Percentiles rank a stretch among this genome's conserved stretches.
Conservation (phyloP, 2,888 invertebrate genomes). For the Coronaproctus castanopsis region DNA sequence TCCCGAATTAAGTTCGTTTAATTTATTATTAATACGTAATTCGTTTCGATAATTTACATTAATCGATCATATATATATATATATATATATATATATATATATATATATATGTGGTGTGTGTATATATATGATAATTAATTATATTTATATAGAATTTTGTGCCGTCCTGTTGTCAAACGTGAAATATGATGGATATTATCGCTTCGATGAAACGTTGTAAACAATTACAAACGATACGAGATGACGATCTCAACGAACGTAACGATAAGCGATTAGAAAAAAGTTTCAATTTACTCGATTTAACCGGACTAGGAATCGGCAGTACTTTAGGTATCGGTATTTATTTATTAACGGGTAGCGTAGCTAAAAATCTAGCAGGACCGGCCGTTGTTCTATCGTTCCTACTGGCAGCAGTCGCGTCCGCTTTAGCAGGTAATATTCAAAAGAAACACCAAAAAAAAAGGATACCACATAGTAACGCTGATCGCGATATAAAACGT, state of each 20-base stretch:
- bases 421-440: conserved; percentile 32
- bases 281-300: conserved; percentile 27
- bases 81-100: no score
- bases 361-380: conserved; percentile 31
- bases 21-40: no score
- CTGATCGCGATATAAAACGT: no score
- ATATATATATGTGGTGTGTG: background rate
- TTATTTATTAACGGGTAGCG: conserved; percentile 34
- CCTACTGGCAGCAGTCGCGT: conserved; percentile 34
- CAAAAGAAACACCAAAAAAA: no score
- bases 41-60: no score
- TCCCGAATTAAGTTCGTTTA: no score
- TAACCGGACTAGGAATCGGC: conserved; percentile 30
- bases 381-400: conserved; percentile 37
- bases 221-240: background rate
- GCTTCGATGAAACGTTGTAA: conserved; percentile 3
- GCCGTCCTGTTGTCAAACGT: background rate
- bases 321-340: conserved; percentile 36
- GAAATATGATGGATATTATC: background rate
- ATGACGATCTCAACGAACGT: background rate
- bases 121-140: no score
- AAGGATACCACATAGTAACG: no score
- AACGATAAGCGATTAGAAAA: background rate
- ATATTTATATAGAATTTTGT: no score
- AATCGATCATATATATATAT: no score